Conservation (phyloP, 2,888 invertebrate species). For the Chelonus formosanus region DNA sequence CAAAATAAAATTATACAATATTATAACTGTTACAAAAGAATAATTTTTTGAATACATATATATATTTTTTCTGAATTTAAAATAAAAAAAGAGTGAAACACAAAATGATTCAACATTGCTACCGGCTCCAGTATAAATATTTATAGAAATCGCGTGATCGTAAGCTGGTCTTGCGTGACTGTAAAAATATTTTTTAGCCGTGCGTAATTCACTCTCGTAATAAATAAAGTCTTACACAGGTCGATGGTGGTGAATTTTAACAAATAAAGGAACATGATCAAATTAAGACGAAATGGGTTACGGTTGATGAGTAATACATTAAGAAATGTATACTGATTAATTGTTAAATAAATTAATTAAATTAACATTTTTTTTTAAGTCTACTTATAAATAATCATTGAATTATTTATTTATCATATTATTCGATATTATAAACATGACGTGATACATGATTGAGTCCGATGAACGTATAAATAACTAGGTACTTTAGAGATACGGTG, state of each 20-base stretch:
- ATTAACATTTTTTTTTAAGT: too few relatives aligned
- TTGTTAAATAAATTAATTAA: too few relatives aligned
- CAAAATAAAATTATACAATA: too few relatives aligned
- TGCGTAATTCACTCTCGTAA: constrained; percentile 35
- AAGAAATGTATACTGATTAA: too few relatives aligned
- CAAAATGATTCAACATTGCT: constrained; percentile 34
- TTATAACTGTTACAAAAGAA: too few relatives aligned
- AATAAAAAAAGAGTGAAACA: constrained; percentile 5
- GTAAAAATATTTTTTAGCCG: constrained; percentile 34
- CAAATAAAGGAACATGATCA: too few relatives aligned
- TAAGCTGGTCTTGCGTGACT: constrained; percentile 33
- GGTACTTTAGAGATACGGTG: background rate
- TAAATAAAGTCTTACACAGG: constrained; percentile 30
- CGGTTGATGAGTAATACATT: too few relatives aligned
- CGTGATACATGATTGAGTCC: constrained; percentile 6
- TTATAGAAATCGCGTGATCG: constrained; percentile 37
- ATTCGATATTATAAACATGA: background rate
- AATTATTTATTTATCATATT: too few relatives aligned
- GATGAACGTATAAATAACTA: background rate
- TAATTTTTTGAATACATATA: background rate
- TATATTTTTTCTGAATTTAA: constrained; percentile 12
- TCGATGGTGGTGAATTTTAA: background rate
- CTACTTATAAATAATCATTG: too few relatives aligned
- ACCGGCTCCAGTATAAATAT: constrained; percentile 34
- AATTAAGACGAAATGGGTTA: too few relatives aligned